Evolutionary conservation across 1,140 invertebrate genomes (phyloP).

Genomic region (Drosophila persimilis): DNA sequence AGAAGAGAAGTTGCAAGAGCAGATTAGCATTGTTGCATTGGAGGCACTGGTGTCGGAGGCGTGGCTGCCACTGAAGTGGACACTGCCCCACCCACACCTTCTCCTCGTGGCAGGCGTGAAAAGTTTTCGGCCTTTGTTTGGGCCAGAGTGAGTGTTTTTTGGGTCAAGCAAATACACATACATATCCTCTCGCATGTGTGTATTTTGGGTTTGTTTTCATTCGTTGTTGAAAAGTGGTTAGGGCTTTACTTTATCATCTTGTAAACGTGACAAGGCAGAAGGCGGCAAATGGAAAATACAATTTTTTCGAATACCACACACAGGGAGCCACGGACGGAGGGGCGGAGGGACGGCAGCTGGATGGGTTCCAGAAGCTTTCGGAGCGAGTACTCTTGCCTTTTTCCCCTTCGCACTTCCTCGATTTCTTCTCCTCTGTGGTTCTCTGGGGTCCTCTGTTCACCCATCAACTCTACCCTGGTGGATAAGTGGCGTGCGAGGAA

Average conservation of each 20-base stretch:
- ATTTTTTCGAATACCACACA: conserved; percentile 34
- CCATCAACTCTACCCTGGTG: conserved; percentile 28
- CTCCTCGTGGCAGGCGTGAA: conserved; percentile 20
- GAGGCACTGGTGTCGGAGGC: conserved; percentile 8
- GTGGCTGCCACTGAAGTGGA: conserved; percentile 65
- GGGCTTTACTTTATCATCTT: conserved; percentile 71
- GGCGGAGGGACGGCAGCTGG: not conserved
- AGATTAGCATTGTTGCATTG: conserved; percentile 58
- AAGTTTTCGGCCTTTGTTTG: conserved; percentile 72
- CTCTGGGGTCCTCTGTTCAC: conserved; percentile 28
- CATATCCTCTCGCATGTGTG: conserved; percentile 9
- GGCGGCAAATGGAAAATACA: conserved; percentile 32
- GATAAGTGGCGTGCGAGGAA: conserved; percentile 22
- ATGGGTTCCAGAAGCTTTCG: conserved; percentile 13
- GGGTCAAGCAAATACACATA: conserved; percentile 60
- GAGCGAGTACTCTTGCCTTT: too few species aligned
- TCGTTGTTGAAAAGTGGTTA: conserved; percentile 69
- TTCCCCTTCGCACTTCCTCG: conserved; percentile 18
- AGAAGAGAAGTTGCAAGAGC: conserved; percentile 27
- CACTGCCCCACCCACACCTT: conserved; percentile 30
- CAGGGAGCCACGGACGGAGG: not conserved
- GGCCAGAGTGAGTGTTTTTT: conserved; percentile 44
- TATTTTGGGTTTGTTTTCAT: conserved; percentile 52
- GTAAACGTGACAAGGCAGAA: conserved; percentile 76
- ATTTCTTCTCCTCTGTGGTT: conserved; percentile 23